Evolutionary conservation across 2,888 invertebrate genomes (phyloP), one percentile per base, ranked within the genome.

Genomic region (Noctua janthina): DNA sequence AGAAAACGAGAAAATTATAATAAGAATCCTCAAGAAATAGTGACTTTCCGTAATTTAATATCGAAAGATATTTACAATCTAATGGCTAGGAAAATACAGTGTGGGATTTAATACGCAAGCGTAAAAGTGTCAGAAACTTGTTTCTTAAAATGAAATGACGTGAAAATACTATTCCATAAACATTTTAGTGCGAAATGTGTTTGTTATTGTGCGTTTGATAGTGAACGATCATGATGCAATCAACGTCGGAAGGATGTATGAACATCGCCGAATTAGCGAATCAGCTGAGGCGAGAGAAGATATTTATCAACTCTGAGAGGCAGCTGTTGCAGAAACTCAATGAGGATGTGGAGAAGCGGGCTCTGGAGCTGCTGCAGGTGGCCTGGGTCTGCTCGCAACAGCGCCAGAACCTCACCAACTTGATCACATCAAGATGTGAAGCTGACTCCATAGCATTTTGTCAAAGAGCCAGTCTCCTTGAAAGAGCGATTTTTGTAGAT

Each of bases 381-480:
- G 98, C 99, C 59, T 99, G 99, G 99, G 98, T 99, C 83, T 98
- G 98, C 84, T 98, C 98, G 6, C 98, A 99, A 94, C 99, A 99
- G 95, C 97, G 98, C 87, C 98, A 98, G 87, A 98, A 98, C 94
- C 97, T 99, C 49, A 98, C 98, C 87, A 97, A 98, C 90, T 95
- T 99, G 90, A 98, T 98, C 85, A 97, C 98, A 66, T 97, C 98
- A 71, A 97, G 98, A 87, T 98, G 98, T 74, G 98, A 98, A 91
- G 97, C 98, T 74, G 98, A 98, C 46, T 98, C 99, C 4, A 97
- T 98, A 39, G 97, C 97, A 46, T 98, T 98, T 90, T 98, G 98
- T 94, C 98, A 98, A 89, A 97, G 98, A 84, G 94, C 96, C 68
- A 96, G 96, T 85, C 90, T 93, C 35, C 93, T 97, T 43, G 96